Percentiles rank a stretch among this genome's conserved stretches.
These are phyloP conservation scores for Psilopogon haemacephalus DNA, from an alignment of 2,113 vertebrate species.

Conservation along the genomic window DNA sequence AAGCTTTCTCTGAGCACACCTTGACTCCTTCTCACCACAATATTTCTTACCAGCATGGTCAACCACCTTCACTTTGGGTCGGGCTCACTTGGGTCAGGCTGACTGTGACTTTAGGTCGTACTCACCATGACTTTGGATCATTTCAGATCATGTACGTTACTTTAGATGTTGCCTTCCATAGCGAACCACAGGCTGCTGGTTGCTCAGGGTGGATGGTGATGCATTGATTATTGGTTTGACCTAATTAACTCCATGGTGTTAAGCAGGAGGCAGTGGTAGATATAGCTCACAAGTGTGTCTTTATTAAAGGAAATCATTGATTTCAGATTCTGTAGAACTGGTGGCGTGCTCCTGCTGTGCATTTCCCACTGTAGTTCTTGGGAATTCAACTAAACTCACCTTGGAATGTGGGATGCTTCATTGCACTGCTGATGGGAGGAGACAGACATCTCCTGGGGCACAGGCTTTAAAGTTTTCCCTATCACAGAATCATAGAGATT, in stretches of 20 bases:
- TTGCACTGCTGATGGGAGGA: background rate
- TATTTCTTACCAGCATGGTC: background rate
- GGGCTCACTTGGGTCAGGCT: background rate
- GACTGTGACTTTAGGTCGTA: too few relatives aligned
- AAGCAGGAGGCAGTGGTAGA: background rate
- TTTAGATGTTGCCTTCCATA: background rate
- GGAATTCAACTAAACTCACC: background rate
- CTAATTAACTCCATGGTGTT: conserved; percentile 43
- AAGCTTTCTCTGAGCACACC: background rate
- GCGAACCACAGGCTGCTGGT: background rate
- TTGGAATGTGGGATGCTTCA: background rate
- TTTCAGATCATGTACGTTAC: too few relatives aligned
- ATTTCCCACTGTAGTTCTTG: background rate
- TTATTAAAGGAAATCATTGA: background rate
- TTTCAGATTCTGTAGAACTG: background rate
- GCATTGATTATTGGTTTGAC: conserved; percentile 48
- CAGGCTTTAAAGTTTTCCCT: background rate
- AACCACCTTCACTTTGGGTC: background rate
- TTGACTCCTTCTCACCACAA: background rate
- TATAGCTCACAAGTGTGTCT: background rate
- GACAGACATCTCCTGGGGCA: background rate
- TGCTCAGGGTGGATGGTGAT: background rate
- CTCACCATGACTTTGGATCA: too few relatives aligned
- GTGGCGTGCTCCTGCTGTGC: background rate
- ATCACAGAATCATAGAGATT: too few relatives aligned